These are phyloP conservation scores for Dysidea cf. avara DNA, from an alignment of 37 sponge, comb jelly and placozoan genomes.

Conservation along the genomic window DNA sequence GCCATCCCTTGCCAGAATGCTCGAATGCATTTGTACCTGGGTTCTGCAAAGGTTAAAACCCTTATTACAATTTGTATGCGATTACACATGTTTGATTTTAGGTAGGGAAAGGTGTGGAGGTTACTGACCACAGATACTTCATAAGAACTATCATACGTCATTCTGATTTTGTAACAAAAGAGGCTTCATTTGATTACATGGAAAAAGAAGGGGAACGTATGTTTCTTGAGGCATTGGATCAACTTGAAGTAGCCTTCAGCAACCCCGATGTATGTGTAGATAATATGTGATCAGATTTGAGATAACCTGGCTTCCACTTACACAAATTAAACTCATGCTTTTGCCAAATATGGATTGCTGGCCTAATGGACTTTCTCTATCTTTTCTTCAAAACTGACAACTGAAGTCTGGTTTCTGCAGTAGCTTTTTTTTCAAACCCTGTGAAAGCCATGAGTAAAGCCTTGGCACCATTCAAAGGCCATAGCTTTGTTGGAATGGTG, in stretches of 20 bases:
- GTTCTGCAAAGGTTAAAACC: constrained; percentile 74
- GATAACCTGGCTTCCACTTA: no score
- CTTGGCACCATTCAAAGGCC: no score
- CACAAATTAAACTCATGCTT: no score
- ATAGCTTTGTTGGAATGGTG: no score
- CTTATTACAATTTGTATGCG: not conserved
- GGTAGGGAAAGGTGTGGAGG: constrained; percentile 65
- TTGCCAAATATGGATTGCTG: no score
- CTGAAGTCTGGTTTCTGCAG: no score
- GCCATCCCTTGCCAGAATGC: constrained; percentile 82
- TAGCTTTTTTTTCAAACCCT: no score
- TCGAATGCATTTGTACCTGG: constrained; percentile 92
- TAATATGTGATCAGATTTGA: not conserved
- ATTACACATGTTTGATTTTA: constrained; percentile 6
- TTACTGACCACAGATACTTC: constrained; percentile 88
- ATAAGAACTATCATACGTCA: constrained; percentile 91
- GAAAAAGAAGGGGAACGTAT: constrained; percentile 92
- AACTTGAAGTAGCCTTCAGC: constrained; percentile 85
- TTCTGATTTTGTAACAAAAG: constrained; percentile 89
- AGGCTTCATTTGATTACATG: constrained; percentile 95
- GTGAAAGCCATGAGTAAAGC: no score
- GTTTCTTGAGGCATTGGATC: constrained; percentile 91
- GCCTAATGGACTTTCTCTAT: not conserved
- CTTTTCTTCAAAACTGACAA: no score
- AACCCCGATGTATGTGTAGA: constrained; percentile 55